These are phyloP conservation scores for Campoletis raptor DNA, from an alignment of 2,888 invertebrate species.

Conservation along the genomic window DNA sequence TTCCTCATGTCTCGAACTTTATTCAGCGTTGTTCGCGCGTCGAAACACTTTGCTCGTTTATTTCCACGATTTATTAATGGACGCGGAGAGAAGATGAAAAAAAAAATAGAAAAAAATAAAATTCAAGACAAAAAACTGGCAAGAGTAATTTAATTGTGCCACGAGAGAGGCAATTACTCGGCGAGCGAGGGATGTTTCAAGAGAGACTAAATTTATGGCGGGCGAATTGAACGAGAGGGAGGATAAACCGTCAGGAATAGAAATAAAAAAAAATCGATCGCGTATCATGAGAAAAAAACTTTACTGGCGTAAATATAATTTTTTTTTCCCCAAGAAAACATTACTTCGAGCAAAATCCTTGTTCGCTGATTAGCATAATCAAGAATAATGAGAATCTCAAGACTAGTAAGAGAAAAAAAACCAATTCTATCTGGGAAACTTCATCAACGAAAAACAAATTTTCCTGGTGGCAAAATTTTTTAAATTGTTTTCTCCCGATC, in stretches of 20 bases:
- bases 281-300: not conserved
- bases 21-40: constrained; percentile 31
- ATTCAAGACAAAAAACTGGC: not conserved
- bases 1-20: constrained; percentile 18
- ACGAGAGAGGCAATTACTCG: constrained; percentile 21
- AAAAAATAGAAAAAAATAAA: not conserved
- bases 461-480: not conserved
- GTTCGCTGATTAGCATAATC: not conserved
- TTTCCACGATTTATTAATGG: constrained; percentile 47
- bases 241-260: not conserved
- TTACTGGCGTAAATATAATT: not conserved
- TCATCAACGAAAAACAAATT: not conserved
- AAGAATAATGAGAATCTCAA: not conserved
- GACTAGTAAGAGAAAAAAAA: not conserved
- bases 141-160: constrained; percentile 27
- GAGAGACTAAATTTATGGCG: constrained; percentile 25
- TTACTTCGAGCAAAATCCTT: not conserved
- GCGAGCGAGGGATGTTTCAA: not conserved
- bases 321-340: not conserved
- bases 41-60: constrained; percentile 9
- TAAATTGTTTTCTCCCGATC: not conserved
- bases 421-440: not conserved
- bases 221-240: constrained; percentile 8
- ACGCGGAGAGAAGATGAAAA: not conserved
- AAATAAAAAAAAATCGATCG: constrained; percentile 22